Percentiles rank a stretch among this genome's conserved stretches.
Conservation (phyloP, 2,113 vertebrate genomes). For the Psophia crepitans region DNA sequence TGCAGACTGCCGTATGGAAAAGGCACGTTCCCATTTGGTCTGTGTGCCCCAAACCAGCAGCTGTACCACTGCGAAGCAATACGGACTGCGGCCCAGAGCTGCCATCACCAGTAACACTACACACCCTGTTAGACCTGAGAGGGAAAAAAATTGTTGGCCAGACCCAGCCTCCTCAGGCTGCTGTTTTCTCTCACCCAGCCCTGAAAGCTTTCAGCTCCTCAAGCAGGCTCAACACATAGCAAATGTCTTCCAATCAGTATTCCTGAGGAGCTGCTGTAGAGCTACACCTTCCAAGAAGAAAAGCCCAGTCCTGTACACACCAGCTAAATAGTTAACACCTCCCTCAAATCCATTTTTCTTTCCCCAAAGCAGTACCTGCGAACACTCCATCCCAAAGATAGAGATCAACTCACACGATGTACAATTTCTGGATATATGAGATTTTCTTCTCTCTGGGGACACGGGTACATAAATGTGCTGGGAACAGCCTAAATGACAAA, state of each 20-base stretch:
- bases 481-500: not conserved
- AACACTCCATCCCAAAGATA: not conserved
- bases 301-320: not conserved
- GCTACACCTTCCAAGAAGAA: not conserved
- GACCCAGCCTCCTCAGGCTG: not conserved
- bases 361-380: not conserved
- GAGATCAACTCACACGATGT: not conserved
- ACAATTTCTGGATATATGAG: not conserved
- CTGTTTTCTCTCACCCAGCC: not conserved
- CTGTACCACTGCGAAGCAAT: not conserved
- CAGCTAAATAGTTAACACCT: not conserved
- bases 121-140: fast-evolving
- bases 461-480: not conserved
- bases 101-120: not conserved
- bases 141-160: fast-evolving
- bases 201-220: not conserved
- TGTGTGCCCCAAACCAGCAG: not conserved
- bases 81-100: not conserved
- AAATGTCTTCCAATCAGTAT: fast-evolving
- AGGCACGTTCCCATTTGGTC: not conserved
- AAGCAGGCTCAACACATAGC: not conserved
- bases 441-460: not conserved
- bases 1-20: fast-evolving
- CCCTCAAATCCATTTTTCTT: not conserved
- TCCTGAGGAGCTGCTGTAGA: not conserved